Evolutionary conservation across 2,113 vertebrate species (phyloP).

Genomic region (Euleptes europaea): DNA sequence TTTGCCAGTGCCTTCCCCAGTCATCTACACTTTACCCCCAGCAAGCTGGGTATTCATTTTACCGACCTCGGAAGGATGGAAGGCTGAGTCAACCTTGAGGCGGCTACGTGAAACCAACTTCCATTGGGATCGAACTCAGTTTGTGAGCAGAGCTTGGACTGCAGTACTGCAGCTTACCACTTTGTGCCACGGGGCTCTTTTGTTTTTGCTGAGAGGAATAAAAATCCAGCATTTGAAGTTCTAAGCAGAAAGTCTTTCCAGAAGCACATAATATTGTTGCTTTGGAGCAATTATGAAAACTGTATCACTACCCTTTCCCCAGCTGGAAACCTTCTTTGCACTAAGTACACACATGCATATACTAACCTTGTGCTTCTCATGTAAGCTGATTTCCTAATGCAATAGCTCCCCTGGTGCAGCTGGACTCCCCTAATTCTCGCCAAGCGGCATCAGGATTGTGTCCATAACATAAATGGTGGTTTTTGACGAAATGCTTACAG

Average conservation of each 20-base stretch:
- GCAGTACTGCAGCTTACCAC: too few species aligned
- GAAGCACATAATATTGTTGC: not conserved
- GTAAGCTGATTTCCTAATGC: not conserved
- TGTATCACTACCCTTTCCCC: not conserved
- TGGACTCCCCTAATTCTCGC: not conserved
- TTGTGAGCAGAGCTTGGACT: too few species aligned
- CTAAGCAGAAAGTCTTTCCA: not conserved
- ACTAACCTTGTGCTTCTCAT: not conserved
- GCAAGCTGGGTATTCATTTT: too few species aligned
- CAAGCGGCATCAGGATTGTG: not conserved
- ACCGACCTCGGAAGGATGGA: too few species aligned
- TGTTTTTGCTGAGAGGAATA: too few species aligned
- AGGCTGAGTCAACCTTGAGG: too few species aligned
- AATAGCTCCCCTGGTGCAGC: not conserved
- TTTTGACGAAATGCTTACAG: not conserved
- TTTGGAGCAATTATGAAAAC: not conserved
- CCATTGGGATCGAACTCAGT: too few species aligned
- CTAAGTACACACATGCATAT: not conserved
- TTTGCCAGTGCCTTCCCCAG: too few species aligned
- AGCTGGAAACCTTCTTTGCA: not conserved
- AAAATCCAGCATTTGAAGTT: not conserved
- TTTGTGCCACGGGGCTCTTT: too few species aligned
- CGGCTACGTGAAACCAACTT: too few species aligned
- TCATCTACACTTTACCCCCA: too few species aligned
- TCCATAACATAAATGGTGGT: not conserved